Evolutionary conservation across 2,888 invertebrate species (phyloP).

Genomic region (Drosophila picticornis): DNA sequence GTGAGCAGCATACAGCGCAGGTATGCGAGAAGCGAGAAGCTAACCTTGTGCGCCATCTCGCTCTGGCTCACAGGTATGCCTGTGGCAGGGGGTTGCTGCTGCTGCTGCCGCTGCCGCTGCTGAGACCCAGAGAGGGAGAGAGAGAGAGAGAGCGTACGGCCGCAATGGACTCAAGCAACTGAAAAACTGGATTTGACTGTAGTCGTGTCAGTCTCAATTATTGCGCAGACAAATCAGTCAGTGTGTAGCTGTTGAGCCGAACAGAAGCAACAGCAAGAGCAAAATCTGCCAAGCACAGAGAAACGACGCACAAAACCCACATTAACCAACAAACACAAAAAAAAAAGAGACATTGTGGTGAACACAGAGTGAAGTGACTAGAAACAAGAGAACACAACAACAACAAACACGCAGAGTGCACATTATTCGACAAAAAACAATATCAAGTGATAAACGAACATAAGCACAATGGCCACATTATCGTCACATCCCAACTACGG

Average conservation of each 20-base stretch:
- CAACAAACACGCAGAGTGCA: constrained; percentile 33
- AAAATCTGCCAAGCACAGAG: constrained; percentile 36
- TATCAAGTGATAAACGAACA: constrained; percentile 50
- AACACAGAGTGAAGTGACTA: constrained; percentile 42
- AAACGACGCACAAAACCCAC: constrained; percentile 39
- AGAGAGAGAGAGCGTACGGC: constrained; percentile 25
- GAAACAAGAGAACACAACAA: constrained; percentile 39
- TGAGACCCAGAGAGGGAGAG: constrained; percentile 1
- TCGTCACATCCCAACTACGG: constrained; percentile 85
- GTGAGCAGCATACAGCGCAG: constrained; percentile 44
- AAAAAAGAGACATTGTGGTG: constrained; percentile 48
- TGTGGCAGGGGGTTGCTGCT: constrained; percentile 49
- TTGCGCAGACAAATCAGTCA: constrained; percentile 79
- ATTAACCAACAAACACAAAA: constrained; percentile 25
- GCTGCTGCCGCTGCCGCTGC: constrained; percentile 14
- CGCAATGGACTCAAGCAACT: constrained; percentile 13
- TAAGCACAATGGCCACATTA: constrained; percentile 82
- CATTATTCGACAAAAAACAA: constrained; percentile 25
- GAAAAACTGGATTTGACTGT: constrained; percentile 74
- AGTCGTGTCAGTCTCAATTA: constrained; percentile 78
- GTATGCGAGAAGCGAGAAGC: constrained; percentile 39
- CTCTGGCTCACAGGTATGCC: constrained; percentile 39
- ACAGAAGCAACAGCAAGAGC: constrained; percentile 66
- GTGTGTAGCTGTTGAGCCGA: constrained; percentile 79
- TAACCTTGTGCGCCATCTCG: constrained; percentile 48